phyloP scores from a whole-genome alignment of 1,140 invertebrate genomes.

The Sycophila sp. region DNA sequence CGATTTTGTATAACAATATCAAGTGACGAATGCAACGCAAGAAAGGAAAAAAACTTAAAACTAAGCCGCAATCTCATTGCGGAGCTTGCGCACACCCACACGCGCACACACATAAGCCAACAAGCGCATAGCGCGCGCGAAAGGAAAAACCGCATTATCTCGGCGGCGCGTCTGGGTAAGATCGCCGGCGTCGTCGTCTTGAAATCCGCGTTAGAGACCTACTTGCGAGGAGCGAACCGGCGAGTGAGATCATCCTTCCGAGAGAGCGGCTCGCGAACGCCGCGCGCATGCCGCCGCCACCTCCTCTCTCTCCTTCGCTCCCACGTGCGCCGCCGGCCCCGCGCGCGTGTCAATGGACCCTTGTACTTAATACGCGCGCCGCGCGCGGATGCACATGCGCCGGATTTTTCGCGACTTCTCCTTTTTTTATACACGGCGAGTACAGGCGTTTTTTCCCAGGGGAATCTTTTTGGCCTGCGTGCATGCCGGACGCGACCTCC shows the following conservation, averaged over 20 bases:
- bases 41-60: too few species aligned
- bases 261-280: neutral
- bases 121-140: neutral
- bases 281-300: neutral
- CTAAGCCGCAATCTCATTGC: too few species aligned
- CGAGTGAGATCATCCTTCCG: neutral
- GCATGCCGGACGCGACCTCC: too few species aligned
- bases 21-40: too few species aligned
- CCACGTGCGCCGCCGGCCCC: constrained; percentile 26
- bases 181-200: neutral
- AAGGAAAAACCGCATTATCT: neutral
- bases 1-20: too few species aligned
- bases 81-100: too few species aligned
- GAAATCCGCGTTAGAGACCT: constrained; percentile 23
- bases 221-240: neutral
- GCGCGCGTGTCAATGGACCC: constrained; percentile 50
- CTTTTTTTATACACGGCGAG: neutral
- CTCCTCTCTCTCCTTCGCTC: neutral
- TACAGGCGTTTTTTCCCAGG: too few species aligned
- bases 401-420: neutral
- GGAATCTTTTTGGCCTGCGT: too few species aligned
- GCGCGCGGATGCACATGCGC: too few species aligned
- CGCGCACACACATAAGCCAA: too few species aligned
- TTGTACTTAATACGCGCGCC: constrained; percentile 38
- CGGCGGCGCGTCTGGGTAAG: neutral